A percentile compares a stretch with the other conserved stretches of the same genome.
Evolutionary conservation across 2,113 vertebrate species (phyloP).

Genomic region (Mormoops blainvillei): DNA sequence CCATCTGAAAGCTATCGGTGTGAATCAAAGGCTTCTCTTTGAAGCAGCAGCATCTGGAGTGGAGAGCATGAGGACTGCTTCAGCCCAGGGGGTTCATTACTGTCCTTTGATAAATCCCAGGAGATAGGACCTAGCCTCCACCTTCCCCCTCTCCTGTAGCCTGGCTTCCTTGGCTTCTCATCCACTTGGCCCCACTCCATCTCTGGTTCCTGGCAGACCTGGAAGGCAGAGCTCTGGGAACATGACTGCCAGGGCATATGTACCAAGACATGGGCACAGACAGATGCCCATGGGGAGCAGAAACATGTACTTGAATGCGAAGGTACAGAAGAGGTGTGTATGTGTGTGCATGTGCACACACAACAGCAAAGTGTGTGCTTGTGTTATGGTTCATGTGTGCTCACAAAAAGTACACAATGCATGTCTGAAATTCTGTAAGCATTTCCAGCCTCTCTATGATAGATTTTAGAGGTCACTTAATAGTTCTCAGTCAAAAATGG

Average conservation of each 20-base stretch:
- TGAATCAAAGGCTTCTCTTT: conserved; percentile 80
- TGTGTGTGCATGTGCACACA: too few relatives aligned
- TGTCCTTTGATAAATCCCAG: conserved; percentile 71
- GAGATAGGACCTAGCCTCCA: conserved; percentile 66
- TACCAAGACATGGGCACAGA: neutral
- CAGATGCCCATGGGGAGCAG: neutral
- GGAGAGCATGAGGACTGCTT: conserved; percentile 61
- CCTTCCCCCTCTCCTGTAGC: neutral
- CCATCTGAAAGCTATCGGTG: conserved; percentile 83
- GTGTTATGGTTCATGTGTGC: neutral
- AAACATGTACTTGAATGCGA: neutral
- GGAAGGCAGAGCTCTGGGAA: neutral
- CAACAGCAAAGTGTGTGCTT: neutral
- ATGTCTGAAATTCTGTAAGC: neutral
- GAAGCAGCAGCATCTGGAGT: conserved; percentile 74
- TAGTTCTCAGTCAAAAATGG: neutral
- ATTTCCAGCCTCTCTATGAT: neutral
- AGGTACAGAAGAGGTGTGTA: neutral
- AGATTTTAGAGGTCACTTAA: neutral
- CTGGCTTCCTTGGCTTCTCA: neutral
- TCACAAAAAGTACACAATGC: accelerated
- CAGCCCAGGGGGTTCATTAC: conserved; percentile 77
- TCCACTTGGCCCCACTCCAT: neutral
- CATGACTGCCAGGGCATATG: neutral
- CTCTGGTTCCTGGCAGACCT: neutral